Evolutionary conservation across 2,888 invertebrate genomes (phyloP).

Genomic region (Spisula solida): DNA sequence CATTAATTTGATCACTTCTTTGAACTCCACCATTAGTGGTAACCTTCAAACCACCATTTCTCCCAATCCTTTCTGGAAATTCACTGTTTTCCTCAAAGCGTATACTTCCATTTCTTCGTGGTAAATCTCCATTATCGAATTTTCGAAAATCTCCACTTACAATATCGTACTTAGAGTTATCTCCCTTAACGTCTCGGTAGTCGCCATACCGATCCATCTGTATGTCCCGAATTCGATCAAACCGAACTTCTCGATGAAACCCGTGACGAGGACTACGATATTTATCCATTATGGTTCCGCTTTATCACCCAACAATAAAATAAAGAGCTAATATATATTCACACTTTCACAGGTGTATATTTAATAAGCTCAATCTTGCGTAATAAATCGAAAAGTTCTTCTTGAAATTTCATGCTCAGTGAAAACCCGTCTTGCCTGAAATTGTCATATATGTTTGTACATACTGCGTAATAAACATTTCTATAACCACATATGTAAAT

Average conservation of each 20-base stretch:
- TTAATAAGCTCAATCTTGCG: neutral
- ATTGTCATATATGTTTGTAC: neutral
- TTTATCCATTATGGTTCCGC: slow-evolving; percentile 28
- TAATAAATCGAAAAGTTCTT: neutral
- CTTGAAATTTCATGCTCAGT: neutral
- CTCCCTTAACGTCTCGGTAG: slow-evolving; percentile 1
- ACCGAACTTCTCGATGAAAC: slow-evolving; percentile 42
- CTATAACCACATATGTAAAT: neutral
- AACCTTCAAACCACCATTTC: slow-evolving; percentile 6
- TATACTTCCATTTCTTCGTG: slow-evolving; percentile 32
- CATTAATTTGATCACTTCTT: slow-evolving; percentile 21
- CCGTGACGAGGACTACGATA: slow-evolving; percentile 34
- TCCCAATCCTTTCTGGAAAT: slow-evolving; percentile 23
- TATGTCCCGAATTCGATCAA: slow-evolving; percentile 40
- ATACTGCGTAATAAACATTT: neutral
- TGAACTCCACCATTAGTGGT: slow-evolving; percentile 26
- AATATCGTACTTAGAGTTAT: slow-evolving; percentile 15
- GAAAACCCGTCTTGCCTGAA: neutral
- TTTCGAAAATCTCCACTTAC: slow-evolving; percentile 37
- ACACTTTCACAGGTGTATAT: neutral
- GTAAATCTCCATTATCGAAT: slow-evolving; percentile 25
- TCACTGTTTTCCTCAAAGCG: slow-evolving; percentile 26
- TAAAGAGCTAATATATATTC: neutral
- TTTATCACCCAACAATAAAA: neutral
- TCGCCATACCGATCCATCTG: slow-evolving; percentile 33